These are phyloP conservation scores for Synaphobranchus kaupii DNA, from an alignment of 2,797 vertebrate genomes.

Conservation along the genomic window DNA sequence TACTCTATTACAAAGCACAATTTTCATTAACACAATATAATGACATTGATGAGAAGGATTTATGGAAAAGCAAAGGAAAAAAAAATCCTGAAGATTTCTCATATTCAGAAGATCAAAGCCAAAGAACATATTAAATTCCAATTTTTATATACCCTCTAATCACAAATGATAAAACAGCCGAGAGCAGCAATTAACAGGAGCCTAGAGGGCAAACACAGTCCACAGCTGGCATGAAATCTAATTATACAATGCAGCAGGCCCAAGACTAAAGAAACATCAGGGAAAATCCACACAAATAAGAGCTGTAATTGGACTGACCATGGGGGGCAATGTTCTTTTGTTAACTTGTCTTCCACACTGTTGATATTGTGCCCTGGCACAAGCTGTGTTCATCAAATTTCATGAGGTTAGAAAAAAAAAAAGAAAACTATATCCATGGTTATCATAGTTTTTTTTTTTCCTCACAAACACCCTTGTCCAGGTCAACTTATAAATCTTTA, in stretches of 20 bases:
- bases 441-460: not conserved
- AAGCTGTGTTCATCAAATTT: conserved; percentile 2
- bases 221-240: conserved; percentile 20
- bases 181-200: conserved; percentile 14
- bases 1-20: not conserved
- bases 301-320: conserved; percentile 21
- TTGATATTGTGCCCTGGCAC: not conserved
- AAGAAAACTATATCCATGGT: not conserved
- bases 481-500: not conserved
- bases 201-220: conserved; percentile 18
- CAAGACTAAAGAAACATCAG: conserved; percentile 19
- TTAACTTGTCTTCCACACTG: conserved; percentile 16
- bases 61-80: not conserved
- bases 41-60: conserved; percentile 2
- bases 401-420: not conserved
- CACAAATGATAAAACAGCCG: conserved; percentile 20
- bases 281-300: conserved; percentile 16
- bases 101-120: conserved; percentile 18
- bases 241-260: conserved; percentile 11
- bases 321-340: conserved; percentile 10
- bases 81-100: not conserved
- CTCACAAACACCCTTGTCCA: not conserved
- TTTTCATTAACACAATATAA: not conserved
- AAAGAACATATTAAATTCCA: conserved; percentile 12
- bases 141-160: conserved; percentile 21